These are phyloP conservation scores for Dolichoris vasculosae DNA, from an alignment of 1,140 invertebrate genomes.

Conservation along the genomic window DNA sequence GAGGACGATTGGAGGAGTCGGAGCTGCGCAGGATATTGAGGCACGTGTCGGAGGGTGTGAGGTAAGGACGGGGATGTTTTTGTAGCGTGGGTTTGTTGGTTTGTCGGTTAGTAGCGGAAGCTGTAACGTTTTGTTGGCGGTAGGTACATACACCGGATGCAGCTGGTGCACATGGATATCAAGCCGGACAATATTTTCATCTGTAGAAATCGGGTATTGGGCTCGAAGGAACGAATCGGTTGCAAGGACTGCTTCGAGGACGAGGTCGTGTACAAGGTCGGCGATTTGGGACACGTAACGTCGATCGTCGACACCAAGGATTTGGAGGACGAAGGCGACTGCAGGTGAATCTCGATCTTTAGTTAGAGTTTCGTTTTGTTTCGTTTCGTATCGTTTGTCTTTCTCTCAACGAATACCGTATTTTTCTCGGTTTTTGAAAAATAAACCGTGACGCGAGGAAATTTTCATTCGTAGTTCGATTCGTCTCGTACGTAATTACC, in stretches of 20 bases:
- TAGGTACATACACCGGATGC: slow-evolving; percentile 88
- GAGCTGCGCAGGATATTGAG: slow-evolving; percentile 82
- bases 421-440: too few species aligned
- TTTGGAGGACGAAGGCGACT: slow-evolving; percentile 91
- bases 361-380: not conserved
- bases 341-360: slow-evolving; percentile 64
- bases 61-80: slow-evolving; percentile 36
- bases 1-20: slow-evolving; percentile 74
- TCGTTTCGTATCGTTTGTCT: too few species aligned
- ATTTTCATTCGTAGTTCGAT: too few species aligned
- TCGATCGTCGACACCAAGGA: slow-evolving; percentile 80
- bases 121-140: not conserved
- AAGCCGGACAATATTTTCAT: slow-evolving; percentile 93
- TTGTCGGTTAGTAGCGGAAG: too few species aligned
- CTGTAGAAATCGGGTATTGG: slow-evolving; percentile 74
- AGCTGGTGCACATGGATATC: slow-evolving; percentile 91
- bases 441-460: too few species aligned
- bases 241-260: slow-evolving; percentile 57
- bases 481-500: too few species aligned
- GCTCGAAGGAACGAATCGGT: slow-evolving; percentile 20
- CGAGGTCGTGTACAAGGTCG: slow-evolving; percentile 88
- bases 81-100: too few species aligned
- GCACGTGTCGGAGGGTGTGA: slow-evolving; percentile 83
- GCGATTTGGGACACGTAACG: slow-evolving; percentile 89
- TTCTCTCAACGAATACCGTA: too few species aligned